A percentile compares a stretch with the other conserved stretches of the same genome.
Conservation (phyloP, 2,888 invertebrate species). For the Adelphocoris suturalis region DNA sequence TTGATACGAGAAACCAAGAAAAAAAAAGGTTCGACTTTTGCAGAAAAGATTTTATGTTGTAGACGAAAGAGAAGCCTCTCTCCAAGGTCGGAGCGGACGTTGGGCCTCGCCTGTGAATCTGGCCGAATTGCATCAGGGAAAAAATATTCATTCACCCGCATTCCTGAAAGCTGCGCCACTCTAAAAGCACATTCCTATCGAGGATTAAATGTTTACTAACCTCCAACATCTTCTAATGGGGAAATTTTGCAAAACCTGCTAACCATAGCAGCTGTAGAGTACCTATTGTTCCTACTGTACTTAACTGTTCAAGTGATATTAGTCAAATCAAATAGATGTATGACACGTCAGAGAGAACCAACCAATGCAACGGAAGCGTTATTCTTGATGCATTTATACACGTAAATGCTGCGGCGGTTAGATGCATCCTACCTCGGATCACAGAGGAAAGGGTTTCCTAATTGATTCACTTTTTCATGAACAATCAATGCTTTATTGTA, state of each 20-base stretch:
- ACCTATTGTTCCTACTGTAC: too few relatives aligned
- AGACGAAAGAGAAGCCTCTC: constrained; percentile 19
- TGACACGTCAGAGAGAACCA: too few relatives aligned
- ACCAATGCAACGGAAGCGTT: too few relatives aligned
- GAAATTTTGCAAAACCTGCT: background rate
- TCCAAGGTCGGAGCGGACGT: constrained; percentile 29
- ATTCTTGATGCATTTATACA: too few relatives aligned
- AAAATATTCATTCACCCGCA: background rate
- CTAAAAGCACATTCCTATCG: background rate
- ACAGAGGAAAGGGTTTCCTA: too few relatives aligned
- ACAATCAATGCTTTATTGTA: too few relatives aligned
- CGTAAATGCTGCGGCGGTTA: too few relatives aligned
- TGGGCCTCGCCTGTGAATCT: background rate
- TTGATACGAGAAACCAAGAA: background rate
- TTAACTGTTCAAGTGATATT: too few relatives aligned
- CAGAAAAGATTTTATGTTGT: constrained; percentile 49
- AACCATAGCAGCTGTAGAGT: too few relatives aligned
- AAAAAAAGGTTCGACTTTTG: constrained; percentile 34
- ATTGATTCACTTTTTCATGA: too few relatives aligned
- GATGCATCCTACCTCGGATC: too few relatives aligned
- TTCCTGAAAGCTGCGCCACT: background rate
- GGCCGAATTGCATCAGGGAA: background rate
- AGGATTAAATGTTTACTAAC: background rate
- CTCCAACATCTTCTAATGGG: background rate
- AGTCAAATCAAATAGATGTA: too few relatives aligned